Evolutionary conservation across 2,888 invertebrate species (phyloP).

Genomic region (Tigriopus californicus): DNA sequence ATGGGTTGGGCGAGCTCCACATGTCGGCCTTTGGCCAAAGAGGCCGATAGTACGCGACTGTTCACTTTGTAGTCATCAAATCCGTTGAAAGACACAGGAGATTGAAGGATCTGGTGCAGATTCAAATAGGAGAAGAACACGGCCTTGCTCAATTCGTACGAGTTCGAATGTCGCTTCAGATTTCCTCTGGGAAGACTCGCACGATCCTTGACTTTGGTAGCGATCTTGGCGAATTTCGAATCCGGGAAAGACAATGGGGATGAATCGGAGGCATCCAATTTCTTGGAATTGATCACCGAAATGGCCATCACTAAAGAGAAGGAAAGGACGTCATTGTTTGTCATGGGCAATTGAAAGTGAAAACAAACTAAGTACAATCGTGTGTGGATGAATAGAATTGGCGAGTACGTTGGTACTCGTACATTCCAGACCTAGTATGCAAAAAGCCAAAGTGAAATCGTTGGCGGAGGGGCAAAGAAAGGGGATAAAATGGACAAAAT

Average conservation of each 20-base stretch:
- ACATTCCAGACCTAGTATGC: too few species aligned
- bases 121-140: slow-evolving; percentile 74
- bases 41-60: slow-evolving; percentile 73
- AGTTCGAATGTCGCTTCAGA: slow-evolving; percentile 42
- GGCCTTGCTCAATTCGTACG: slow-evolving; percentile 58
- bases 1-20: slow-evolving; percentile 69
- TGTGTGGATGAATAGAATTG: not conserved
- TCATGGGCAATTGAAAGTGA: not conserved
- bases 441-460: too few species aligned
- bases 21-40: slow-evolving; percentile 60
- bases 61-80: slow-evolving; percentile 41
- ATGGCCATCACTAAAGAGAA: slow-evolving; percentile 53
- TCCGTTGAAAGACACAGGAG: not conserved
- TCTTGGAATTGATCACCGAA: slow-evolving; percentile 41
- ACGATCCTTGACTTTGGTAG: not conserved
- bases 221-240: not conserved
- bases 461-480: too few species aligned
- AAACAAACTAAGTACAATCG: not conserved
- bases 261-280: not conserved
- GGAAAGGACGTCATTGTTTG: slow-evolving; percentile 10
- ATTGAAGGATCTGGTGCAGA: slow-evolving; percentile 51
- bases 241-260: not conserved
- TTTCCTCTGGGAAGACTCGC: slow-evolving; percentile 35
- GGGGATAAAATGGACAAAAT: too few species aligned
- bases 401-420: not conserved